A percentile compares a stretch with the other conserved stretches of the same genome.
These are phyloP conservation scores for Sebastes miniatus DNA, from an alignment of 2,797 vertebrate species.

Conservation along the genomic window DNA sequence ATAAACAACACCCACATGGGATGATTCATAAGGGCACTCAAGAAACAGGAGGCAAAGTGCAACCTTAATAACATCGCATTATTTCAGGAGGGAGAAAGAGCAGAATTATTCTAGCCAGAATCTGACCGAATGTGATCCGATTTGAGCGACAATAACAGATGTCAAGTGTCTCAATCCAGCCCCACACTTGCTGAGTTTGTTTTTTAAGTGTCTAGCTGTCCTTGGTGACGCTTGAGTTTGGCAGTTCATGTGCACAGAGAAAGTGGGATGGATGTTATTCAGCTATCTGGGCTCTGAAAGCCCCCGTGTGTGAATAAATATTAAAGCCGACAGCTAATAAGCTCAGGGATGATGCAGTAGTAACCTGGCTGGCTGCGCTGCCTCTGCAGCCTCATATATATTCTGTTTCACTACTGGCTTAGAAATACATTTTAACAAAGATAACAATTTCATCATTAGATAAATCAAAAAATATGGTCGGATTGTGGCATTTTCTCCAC, in stretches of 20 bases:
- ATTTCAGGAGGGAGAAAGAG: constrained; percentile 6
- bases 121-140: not conserved
- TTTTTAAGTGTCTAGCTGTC: constrained; percentile 11
- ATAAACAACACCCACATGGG: constrained; percentile 55
- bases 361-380: constrained; percentile 2
- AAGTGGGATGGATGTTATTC: not conserved
- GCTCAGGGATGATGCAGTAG: constrained; percentile 13
- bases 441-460: not conserved
- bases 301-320: not conserved
- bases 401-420: not conserved
- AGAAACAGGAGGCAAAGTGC: constrained; percentile 8
- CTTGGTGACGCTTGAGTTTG: not conserved
- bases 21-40: constrained; percentile 44
- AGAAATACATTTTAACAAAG: not conserved
- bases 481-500: not conserved
- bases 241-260: constrained; percentile 13
- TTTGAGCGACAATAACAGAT: constrained; percentile 11
- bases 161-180: constrained; percentile 8
- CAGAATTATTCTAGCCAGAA: not conserved
- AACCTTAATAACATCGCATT: constrained; percentile 5
- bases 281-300: constrained; percentile 20
- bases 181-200: not conserved
- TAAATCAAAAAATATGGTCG: not conserved
- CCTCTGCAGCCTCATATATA: not conserved
- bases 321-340: constrained; percentile 41